Evolutionary conservation across 1,140 invertebrate species (phyloP).

Genomic region (Mylabris phalerata): DNA sequence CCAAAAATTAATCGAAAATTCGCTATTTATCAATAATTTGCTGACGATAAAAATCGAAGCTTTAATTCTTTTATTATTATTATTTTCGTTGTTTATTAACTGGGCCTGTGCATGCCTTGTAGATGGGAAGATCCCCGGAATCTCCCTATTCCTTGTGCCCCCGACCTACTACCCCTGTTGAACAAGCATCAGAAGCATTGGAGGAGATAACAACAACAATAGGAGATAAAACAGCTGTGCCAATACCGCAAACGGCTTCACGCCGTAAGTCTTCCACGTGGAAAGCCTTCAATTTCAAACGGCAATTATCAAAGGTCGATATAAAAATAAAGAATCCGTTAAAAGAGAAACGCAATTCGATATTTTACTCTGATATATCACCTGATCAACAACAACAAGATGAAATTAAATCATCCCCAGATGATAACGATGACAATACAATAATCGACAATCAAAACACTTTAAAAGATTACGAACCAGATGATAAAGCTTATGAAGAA

Average conservation of each 20-base stretch:
- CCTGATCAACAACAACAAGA: slow-evolving; percentile 26
- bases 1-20: no score
- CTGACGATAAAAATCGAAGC: no score
- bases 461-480: slow-evolving; percentile 9
- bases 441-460: slow-evolving; percentile 28
- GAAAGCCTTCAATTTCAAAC: slow-evolving; percentile 70
- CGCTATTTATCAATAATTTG: no score
- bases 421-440: slow-evolving; percentile 34
- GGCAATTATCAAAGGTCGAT: slow-evolving; percentile 73
- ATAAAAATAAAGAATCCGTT: slow-evolving; percentile 61
- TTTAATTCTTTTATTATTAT: no score
- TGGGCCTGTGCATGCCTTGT: slow-evolving; percentile 24
- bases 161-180: slow-evolving; percentile 41
- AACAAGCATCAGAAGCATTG: slow-evolving; percentile 34
- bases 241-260: slow-evolving; percentile 31
- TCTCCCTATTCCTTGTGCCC: slow-evolving; percentile 34
- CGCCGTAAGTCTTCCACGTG: slow-evolving; percentile 56
- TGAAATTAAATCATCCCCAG: slow-evolving; percentile 31
- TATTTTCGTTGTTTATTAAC: slow-evolving; percentile 3
- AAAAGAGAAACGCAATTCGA: slow-evolving; percentile 41
- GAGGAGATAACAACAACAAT: slow-evolving; percentile 30
- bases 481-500: slow-evolving; percentile 32
- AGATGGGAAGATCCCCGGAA: slow-evolving; percentile 41
- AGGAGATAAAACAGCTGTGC: no score
- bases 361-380: slow-evolving; percentile 38